Evolutionary conservation across 2,888 invertebrate species (phyloP), one percentile per base, ranked within the genome.

Genomic region (Drosophila atripex): DNA sequence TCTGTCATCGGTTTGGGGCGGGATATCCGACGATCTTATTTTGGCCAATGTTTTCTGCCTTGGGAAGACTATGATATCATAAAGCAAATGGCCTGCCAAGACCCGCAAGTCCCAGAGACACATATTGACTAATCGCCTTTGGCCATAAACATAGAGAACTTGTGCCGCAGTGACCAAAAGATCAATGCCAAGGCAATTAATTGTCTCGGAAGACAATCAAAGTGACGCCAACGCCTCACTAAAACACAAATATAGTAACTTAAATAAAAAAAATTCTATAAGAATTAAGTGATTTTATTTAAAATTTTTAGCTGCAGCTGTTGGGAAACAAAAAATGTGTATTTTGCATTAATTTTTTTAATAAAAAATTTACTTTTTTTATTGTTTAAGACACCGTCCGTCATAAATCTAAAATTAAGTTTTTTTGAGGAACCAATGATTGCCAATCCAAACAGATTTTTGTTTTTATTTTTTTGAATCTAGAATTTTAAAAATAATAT

Each of bases 161-260:
- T 71, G 68, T 53, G 68, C 61, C 65, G 43, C 63, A 14, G 49
- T 70, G 68, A 54, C 80, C 68, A 84, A 58, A 71, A 83, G 72
- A 87, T 83, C 88, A 87, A 76, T 85, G 88, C 60, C 86, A 78
- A 70, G 52, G n/a, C 73, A 80, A 87, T 83, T 80, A 80, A 80
- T 85, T 80, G 46, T 63, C 73, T 41, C 55, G 65, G 71, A 80
- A 72, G 78, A 73, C 78, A 70, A 76, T 73, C 76, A 59, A 60
- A 28, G 35, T 49, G 59, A 63, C 88, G 71, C 85, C 87, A 80
- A 88, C 87, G 74, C 74, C 21, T 12, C 3, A 45, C 18, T 18
- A 72, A 52, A 41, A 65, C 71, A 51, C 39, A 69, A 43, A 51
- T 51, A 57, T 51, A 32, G 18, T 41, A 45, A 21, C 39, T 35